A percentile compares a stretch with the other conserved stretches of the same genome.
phyloP scores from a whole-genome alignment of 2,797 vertebrate species.

The Oreonectes daqikongensis region DNA sequence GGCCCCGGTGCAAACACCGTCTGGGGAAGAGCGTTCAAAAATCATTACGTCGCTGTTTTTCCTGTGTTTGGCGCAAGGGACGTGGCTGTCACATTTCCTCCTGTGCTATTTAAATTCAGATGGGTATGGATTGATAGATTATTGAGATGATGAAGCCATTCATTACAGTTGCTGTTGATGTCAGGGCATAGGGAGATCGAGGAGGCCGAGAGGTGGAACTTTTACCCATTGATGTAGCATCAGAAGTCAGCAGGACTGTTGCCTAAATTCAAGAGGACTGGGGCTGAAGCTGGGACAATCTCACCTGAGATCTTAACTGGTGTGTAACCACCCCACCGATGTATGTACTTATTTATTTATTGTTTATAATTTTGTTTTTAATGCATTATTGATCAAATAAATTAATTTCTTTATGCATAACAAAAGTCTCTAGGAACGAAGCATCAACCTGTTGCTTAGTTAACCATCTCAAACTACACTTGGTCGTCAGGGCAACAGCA shows the following conservation, averaged over 20 bases:
- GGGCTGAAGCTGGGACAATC: too few relatives aligned
- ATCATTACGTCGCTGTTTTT: conserved; percentile 6
- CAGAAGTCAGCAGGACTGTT: not conserved
- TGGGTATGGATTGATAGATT: conserved; percentile 60
- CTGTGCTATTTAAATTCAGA: conserved; percentile 46
- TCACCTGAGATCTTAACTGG: too few relatives aligned
- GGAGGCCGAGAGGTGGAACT: conserved; percentile 19
- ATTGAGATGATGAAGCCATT: conserved; percentile 61
- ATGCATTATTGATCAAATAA: too few relatives aligned
- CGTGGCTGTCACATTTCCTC: conserved; percentile 25
- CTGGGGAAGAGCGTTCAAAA: conserved; percentile 11
- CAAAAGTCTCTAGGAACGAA: not conserved
- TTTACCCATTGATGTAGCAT: not conserved
- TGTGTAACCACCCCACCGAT: too few relatives aligned
- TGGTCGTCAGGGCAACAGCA: not conserved
- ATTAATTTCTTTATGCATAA: too few relatives aligned
- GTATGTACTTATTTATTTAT: too few relatives aligned
- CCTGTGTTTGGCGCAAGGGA: not conserved
- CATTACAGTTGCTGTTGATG: conserved; percentile 52
- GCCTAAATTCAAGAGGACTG: not conserved
- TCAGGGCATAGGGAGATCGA: conserved; percentile 7
- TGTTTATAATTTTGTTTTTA: too few relatives aligned
- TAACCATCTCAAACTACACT: not conserved
- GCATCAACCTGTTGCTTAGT: not conserved
- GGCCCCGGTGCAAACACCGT: conserved; percentile 15